Conservation (phyloP, 2,113 vertebrate genomes). For the Nycticryphes semicollaris region DNA sequence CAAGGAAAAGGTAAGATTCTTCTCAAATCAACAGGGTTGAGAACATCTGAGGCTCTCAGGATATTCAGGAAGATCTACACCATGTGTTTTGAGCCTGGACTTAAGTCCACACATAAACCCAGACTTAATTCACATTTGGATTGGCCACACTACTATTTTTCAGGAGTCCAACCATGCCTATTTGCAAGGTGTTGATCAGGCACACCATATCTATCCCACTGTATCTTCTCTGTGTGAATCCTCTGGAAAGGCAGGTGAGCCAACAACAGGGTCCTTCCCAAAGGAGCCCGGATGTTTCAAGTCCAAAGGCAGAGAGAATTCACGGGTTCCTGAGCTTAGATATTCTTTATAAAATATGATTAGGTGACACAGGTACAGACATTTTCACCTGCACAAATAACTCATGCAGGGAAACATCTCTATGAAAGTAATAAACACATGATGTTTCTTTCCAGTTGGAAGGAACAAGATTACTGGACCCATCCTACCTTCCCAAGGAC, state of each 20-base stretch:
- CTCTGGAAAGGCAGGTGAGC: background rate
- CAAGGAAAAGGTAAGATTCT: background rate
- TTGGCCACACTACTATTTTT: background rate
- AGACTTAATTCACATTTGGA: background rate
- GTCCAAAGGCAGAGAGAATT: background rate
- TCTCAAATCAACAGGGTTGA: background rate
- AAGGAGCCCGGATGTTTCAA: background rate
- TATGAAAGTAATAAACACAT: background rate
- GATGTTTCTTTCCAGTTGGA: background rate
- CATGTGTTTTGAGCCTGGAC: background rate
- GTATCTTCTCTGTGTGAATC: background rate
- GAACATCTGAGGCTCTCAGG: background rate
- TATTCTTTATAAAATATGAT: background rate
- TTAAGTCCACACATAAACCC: background rate
- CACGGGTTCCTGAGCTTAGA: background rate
- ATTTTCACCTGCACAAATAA: background rate
- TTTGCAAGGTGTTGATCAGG: background rate
- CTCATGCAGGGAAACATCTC: background rate
- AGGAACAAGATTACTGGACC: background rate
- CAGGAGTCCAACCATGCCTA: background rate
- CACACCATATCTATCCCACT: background rate
- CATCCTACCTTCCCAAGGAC: constrained; percentile 89
- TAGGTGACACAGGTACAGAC: background rate
- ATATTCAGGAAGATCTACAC: background rate
- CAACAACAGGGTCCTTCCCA: background rate